Base-by-base conservation (phyloP, 2,797 vertebrate genomes). In the Semaprochilodus insignis region DNA sequence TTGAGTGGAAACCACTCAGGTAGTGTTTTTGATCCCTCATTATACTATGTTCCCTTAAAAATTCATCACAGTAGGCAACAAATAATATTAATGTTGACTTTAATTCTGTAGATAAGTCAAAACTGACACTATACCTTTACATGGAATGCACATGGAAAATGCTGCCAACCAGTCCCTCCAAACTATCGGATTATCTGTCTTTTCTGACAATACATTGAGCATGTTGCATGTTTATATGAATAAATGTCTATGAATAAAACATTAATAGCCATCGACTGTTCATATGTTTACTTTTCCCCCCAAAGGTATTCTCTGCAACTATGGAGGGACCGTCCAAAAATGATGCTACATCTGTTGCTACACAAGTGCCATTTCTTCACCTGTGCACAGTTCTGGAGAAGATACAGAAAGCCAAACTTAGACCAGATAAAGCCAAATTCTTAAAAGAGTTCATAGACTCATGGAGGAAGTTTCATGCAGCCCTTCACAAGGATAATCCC, bases 381-480 rank as follows among this genome's bases (percentile, higher is more conserved):
- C 93, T 99, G 62, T 99, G 98, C 78, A 94, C 81, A 74, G 97
- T 94, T 16, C 91, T 99, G 66, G 98, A 99, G 86, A 95, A 95
- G 86, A 97, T 99, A 89, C 97, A 99, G 87, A 97, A 87, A 77
- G 89, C 93, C n/a, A 99, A 95, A 90, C 91, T 93, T 3, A 95
- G 97, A 16, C 94, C 93, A 0, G 97, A 99, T 5, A 99, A 99
- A 92, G 88, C 89, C 44, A 98, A 93, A 66, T 89, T 92, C 85
- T 95, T 99, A 14, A 89, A 91, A 59, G 96, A 97, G 8, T 99
- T 99, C 83, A 90, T 99, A 52, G 95, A 94, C 71, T 97, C 97
- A 0, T 99, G 98, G 98, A 96, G 98, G 78, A 93, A 93, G 15
- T 99, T 97, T 90, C 98, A 99, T 2, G 84, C 91, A 23, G 96